A percentile compares a stretch with the other conserved stretches of the same genome.
phyloP scores from a whole-genome alignment of 2,797 vertebrate genomes.

The Chrysocyon brachyurus region DNA sequence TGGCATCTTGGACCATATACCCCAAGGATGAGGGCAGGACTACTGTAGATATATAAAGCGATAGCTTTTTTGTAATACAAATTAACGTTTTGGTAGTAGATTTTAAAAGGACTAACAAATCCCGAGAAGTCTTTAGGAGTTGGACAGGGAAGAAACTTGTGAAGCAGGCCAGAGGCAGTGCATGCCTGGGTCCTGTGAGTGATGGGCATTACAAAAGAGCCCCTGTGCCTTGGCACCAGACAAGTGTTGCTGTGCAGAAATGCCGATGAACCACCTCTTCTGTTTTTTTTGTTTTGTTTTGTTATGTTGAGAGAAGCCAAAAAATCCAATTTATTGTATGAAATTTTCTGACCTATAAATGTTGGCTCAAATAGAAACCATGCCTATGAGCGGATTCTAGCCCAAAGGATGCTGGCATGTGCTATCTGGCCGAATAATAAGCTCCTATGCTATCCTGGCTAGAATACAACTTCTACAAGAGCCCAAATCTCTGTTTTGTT shows the following conservation, averaged over 20 bases:
- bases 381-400: not conserved
- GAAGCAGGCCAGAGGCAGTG: not conserved
- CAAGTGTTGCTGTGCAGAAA: not conserved
- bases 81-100: not conserved
- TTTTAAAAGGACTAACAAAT: not conserved
- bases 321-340: not conserved
- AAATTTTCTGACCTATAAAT: not conserved
- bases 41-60: not conserved
- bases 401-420: not conserved
- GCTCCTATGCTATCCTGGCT: not conserved
- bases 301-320: not conserved
- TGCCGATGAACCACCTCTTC: not conserved
- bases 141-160: not conserved
- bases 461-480: not conserved
- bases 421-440: not conserved
- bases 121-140: not conserved
- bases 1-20: not conserved
- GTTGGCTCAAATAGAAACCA: not conserved
- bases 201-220: not conserved
- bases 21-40: not conserved
- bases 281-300: not conserved
- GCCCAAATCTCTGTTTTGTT: not conserved
- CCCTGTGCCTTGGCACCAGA: not conserved
- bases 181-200: rapidly evolving
- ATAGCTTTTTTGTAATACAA: not conserved